These are phyloP conservation scores for Napeogenes inachia DNA, from an alignment of 2,888 invertebrate species.

Conservation along the genomic window DNA sequence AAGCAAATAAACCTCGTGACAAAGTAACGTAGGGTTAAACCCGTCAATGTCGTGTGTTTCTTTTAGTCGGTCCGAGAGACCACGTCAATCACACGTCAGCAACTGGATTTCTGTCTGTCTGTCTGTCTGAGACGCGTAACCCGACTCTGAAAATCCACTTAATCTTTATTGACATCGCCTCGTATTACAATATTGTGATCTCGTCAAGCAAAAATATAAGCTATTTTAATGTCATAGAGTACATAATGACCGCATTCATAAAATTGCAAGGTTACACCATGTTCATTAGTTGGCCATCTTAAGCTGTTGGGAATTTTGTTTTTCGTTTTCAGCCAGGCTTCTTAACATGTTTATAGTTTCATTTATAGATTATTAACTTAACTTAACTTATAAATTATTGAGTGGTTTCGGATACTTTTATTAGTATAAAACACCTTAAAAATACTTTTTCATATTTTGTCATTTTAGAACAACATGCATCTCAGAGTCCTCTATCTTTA, in stretches of 20 bases:
- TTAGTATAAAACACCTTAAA: too few relatives aligned
- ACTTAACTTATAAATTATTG: too few relatives aligned
- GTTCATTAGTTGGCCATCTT: slow-evolving; percentile 59
- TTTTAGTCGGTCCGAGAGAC: slow-evolving; percentile 30
- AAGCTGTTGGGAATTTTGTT: slow-evolving; percentile 56
- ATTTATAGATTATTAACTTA: background rate
- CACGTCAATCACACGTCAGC: slow-evolving; percentile 42
- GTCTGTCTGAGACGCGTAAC: slow-evolving; percentile 41
- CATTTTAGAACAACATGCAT: too few relatives aligned
- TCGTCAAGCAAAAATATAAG: slow-evolving; percentile 22
- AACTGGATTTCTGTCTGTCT: slow-evolving; percentile 40
- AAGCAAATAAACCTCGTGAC: slow-evolving; percentile 9
- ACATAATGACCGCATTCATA: slow-evolving; percentile 15
- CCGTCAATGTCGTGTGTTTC: slow-evolving; percentile 25
- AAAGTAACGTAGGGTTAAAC: slow-evolving; percentile 21
- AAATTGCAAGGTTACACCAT: slow-evolving; percentile 33
- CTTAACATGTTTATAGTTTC: slow-evolving; percentile 1
- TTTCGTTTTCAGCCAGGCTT: slow-evolving; percentile 13
- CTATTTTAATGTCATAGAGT: slow-evolving; percentile 28
- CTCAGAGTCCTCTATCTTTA: too few relatives aligned
- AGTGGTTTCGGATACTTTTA: too few relatives aligned
- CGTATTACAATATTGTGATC: slow-evolving; percentile 15
- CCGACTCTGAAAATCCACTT: slow-evolving; percentile 42
- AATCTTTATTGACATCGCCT: slow-evolving; percentile 46
- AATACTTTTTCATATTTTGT: too few relatives aligned